A percentile compares a stretch with the other conserved stretches of the same genome.
Conservation (phyloP, 2,113 vertebrate genomes). For the Aythya baeri region DNA sequence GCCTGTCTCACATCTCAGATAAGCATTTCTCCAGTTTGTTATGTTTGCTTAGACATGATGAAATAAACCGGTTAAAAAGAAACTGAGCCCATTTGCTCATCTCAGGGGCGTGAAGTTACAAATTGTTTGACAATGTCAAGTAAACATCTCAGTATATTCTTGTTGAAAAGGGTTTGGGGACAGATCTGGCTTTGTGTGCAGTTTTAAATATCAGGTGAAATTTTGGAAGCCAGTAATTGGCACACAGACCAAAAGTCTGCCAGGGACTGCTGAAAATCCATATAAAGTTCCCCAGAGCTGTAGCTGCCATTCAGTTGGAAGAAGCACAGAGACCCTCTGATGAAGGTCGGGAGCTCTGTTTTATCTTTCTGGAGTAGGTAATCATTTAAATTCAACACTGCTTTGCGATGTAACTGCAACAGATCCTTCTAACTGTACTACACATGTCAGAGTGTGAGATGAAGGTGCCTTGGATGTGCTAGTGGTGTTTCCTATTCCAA, state of each 20-base stretch:
- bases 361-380: neutral
- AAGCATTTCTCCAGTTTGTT: neutral
- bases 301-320: neutral
- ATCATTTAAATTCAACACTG: neutral
- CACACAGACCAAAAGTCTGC: neutral
- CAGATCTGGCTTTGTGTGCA: neutral
- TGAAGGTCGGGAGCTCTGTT: neutral
- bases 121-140: neutral
- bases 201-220: neutral
- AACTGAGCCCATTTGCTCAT: neutral
- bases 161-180: neutral
- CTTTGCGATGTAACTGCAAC: neutral
- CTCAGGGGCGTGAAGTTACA: neutral
- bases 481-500: neutral
- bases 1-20: neutral
- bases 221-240: neutral
- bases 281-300: neutral
- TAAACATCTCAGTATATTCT: neutral
- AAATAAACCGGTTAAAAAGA: neutral
- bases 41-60: neutral
- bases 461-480: neutral
- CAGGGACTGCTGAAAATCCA: neutral
- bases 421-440: neutral
- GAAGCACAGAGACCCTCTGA: neutral
- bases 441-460: rapidly evolving